Evolutionary conservation across 2,888 invertebrate species (phyloP), one percentile per base, ranked within the genome.

Genomic region (Alloscopus bannaensis): DNA sequence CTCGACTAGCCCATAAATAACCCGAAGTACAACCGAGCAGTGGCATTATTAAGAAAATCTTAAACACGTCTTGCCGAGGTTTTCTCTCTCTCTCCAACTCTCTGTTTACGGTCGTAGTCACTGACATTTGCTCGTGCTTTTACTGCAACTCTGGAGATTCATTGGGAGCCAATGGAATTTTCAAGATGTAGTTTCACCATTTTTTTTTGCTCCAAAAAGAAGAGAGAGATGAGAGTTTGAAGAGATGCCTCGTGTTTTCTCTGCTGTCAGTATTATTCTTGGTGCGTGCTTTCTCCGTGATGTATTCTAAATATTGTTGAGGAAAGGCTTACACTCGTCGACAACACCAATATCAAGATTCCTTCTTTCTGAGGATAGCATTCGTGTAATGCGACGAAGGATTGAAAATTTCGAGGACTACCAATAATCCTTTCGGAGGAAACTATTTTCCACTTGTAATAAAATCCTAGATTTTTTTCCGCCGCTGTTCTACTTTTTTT

Each of bases 21-120:
- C 84, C 86, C 77, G 79, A 80, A 84, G 69, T 70, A 79, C 82
- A 71, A 81, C 71, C 80, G 65, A 78, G 83, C 81, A 80, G 83
- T 83, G 84, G 83, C 83, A 85, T 84, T 84, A 84, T 84, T 84
- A 84, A 84, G 83, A 84, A 85, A 85, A 85, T 85, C 85, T 84
- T 84, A 84, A 84, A 84, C 83, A 84, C 84, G 84, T 82, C 82
- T 81, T 72, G 81, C 85, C 85, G 84, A 84, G 84, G 84, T 84
- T 85, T 85, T 66, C 72, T 62, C 60, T 65, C 36, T n/a, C 24
- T 70, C 68, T 59, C 68, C 40, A 68, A n/a, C n/a, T n/a, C 24
- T 65, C 66, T 75, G 57, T 69, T 57, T 57, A 71, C 42, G 71
- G 71, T 40, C 42, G 18, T 70, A 31, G 50, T 42, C 47, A 20